phyloP scores from a whole-genome alignment of 2,888 invertebrate genomes.

The Crossocerus cetratus region DNA sequence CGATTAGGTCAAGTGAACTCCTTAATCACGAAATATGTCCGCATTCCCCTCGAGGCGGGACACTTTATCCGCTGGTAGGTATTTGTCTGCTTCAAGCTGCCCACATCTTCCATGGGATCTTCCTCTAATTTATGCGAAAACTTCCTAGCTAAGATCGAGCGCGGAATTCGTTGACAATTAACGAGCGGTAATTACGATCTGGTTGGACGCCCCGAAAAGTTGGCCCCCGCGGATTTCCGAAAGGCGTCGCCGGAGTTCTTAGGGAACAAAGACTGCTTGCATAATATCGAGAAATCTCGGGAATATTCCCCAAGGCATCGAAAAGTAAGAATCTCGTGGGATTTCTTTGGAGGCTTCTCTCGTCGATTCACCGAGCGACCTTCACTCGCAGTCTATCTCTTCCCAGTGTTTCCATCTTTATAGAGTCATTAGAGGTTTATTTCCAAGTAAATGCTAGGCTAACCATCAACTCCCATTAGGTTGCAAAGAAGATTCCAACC shows the following conservation, averaged over 20 bases:
- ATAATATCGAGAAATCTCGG: conserved; percentile 30
- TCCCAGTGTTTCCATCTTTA: conserved; percentile 37
- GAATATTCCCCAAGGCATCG: conserved; percentile 4
- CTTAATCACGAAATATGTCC: conserved; percentile 32
- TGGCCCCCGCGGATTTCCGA: not conserved
- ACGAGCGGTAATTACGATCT: too few relatives aligned
- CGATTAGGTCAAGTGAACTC: conserved; percentile 45
- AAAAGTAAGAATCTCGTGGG: conserved; percentile 32
- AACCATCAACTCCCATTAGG: conserved; percentile 44
- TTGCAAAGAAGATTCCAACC: conserved; percentile 40
- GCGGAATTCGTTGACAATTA: not conserved
- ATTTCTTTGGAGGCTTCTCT: conserved; percentile 30
- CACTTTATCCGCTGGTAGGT: not conserved
- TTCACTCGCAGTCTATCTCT: conserved; percentile 27
- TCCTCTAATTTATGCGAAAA: conserved; percentile 5
- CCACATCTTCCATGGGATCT: not conserved
- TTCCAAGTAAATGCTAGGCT: conserved; percentile 45
- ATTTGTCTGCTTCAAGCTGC: not conserved
- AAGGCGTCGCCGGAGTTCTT: conserved; percentile 21
- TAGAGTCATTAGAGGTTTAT: conserved; percentile 41
- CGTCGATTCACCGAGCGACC: not conserved
- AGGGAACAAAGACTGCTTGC: conserved; percentile 24
- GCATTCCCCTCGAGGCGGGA: not conserved
- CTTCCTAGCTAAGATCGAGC: not conserved
- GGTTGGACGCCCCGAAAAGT: too few relatives aligned